Percentiles rank a stretch among this genome's conserved stretches.
phyloP scores from a whole-genome alignment of 2,113 vertebrate species.

The Probosciger aterrimus region DNA sequence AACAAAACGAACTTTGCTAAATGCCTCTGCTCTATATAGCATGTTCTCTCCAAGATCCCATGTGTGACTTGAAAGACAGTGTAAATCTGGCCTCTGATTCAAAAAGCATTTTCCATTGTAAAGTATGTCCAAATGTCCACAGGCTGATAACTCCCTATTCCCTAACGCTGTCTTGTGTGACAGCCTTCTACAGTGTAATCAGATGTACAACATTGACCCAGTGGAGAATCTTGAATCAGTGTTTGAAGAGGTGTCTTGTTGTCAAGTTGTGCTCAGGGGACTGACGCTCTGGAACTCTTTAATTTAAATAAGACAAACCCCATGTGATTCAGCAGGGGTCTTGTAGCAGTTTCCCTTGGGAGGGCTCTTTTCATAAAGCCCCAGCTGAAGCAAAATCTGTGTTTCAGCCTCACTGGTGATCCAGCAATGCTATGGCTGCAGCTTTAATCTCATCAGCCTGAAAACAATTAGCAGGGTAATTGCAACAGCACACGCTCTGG shows the following conservation, averaged over 20 bases:
- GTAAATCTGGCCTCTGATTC: neutral
- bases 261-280: neutral
- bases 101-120: neutral
- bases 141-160: neutral
- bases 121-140: neutral
- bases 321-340: neutral
- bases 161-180: neutral
- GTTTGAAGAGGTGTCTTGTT: neutral
- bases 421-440: neutral
- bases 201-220: neutral
- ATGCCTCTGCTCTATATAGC: neutral
- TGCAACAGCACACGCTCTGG: neutral
- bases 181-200: neutral
- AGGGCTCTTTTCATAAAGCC: neutral
- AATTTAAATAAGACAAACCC: neutral
- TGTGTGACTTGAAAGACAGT: neutral
- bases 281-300: neutral
- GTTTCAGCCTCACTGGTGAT: neutral
- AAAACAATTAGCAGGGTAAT: slow-evolving; percentile 16
- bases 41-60: neutral
- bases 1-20: neutral
- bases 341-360: neutral
- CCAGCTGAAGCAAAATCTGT: neutral
- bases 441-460: neutral
- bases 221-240: neutral